Base-by-base conservation (phyloP, 2,113 vertebrate genomes). In the Cepphus grylle region DNA sequence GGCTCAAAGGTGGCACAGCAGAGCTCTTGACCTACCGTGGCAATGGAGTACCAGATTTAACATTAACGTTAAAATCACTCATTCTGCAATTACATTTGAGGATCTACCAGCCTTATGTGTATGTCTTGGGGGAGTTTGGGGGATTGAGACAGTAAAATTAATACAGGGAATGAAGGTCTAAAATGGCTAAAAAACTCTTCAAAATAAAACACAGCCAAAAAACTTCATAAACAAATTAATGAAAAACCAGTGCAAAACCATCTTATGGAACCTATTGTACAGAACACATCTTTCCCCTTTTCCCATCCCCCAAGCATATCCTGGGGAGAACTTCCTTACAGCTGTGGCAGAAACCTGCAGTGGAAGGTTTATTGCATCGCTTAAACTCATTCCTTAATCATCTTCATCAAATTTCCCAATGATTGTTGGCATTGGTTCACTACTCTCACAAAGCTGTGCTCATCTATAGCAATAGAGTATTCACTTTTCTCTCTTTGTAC, bases 311-410 rank as follows among this genome's bases (percentile, higher is more conserved):
- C 26, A 56, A 27, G 8, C n/a, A 38, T 3, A n/a, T 23, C 4
- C 1, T 59, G 8, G 15, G 18, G 4, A 69, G 3, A 62, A 25
- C 4, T 70, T 71, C 15, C 22, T 67, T 22, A 38, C 6, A 63
- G 22, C n/a, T 61, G 11, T 72, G 53, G 30, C 56, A 90, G 50
- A 81, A 12, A 56, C 10, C 3, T 59, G 2, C 7, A 85, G 26
- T 4, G 2, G 47, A 22, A 49, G 3, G 9, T 40, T 20, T 6
- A 15, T 3, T 89, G 43, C 3, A 8, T 40, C 2, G 7, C 12
- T 8, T 63, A 52, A 87, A 50, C 12, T 50, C 0, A 0, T 67
- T 78, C 23, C 23, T 58, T 67, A 69, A 40, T 20, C 36, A 53
- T 21, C 42, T 83, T 58, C 38, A 69, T 7, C 29, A 81, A 58